Percentiles rank a stretch among this genome's conserved stretches.
phyloP scores from a whole-genome alignment of 2,113 vertebrate species.

The Pundamilia nyererei region DNA sequence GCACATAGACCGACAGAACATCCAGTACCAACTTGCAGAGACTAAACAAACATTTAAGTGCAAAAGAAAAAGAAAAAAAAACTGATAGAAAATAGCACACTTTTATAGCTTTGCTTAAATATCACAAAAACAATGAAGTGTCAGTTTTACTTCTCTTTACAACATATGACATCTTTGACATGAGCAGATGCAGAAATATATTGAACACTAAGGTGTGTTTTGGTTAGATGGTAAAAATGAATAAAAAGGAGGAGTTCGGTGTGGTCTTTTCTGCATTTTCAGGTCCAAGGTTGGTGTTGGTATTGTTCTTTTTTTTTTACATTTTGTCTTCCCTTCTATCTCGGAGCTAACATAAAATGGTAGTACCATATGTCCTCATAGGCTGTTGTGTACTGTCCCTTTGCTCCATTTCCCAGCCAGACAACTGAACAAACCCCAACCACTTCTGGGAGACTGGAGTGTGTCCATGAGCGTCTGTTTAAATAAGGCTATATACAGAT shows the following conservation, averaged over 20 bases:
- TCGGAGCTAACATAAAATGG: not conserved
- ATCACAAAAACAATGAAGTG: conserved; percentile 86
- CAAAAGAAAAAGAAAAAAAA: conserved; percentile 86
- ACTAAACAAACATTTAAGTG: conserved; percentile 78
- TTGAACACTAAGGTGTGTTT: conserved; percentile 47
- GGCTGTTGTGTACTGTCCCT: conserved; percentile 49
- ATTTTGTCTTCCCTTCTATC: not conserved
- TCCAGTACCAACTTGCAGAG: conserved; percentile 78
- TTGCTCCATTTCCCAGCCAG: not conserved
- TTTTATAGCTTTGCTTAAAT: conserved; percentile 82
- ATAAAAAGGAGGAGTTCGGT: conserved; percentile 37
- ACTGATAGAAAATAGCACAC: conserved; percentile 84
- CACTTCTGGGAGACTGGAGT: not conserved
- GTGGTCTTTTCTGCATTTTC: conserved; percentile 39
- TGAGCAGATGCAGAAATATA: conserved; percentile 76
- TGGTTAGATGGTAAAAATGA: conserved; percentile 70
- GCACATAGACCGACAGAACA: conserved; percentile 67
- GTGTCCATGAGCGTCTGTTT: conserved; percentile 14
- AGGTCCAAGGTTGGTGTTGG: conserved; percentile 53
- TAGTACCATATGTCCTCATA: not conserved
- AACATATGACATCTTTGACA: conserved; percentile 76
- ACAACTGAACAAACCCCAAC: not conserved
- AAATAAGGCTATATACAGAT: conserved; percentile 55
- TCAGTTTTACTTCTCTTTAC: conserved; percentile 67
- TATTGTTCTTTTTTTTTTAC: not conserved